phyloP scores from a whole-genome alignment of 1,140 invertebrate genomes.

The Oryctes rhinoceros region DNA sequence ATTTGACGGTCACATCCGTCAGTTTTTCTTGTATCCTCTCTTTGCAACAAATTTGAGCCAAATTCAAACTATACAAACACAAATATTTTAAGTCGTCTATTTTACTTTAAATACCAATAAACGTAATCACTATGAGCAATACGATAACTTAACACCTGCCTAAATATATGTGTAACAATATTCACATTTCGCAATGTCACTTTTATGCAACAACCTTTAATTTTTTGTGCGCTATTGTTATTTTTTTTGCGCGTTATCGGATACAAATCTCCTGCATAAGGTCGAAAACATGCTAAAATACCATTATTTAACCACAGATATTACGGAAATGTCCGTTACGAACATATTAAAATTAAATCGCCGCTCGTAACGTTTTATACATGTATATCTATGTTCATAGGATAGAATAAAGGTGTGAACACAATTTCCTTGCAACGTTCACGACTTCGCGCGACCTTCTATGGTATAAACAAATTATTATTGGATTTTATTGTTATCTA shows the following conservation, averaged over 20 bases:
- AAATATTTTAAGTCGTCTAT: not conserved
- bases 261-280: conserved; percentile 1
- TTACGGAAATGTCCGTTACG: conserved; percentile 20
- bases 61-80: not conserved
- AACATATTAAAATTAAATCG: conserved; percentile 17
- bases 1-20: too few relatives aligned
- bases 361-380: not conserved
- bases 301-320: conserved; percentile 24
- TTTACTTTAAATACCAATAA: too few relatives aligned
- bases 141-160: too few relatives aligned
- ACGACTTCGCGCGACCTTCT: conserved; percentile 17
- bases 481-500: conserved; percentile 30
- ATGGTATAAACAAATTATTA: conserved; percentile 6
- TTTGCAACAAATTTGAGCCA: not conserved
- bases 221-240: not conserved
- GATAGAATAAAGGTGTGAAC: conserved; percentile 13
- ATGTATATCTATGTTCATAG: not conserved
- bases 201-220: not conserved
- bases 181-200: not conserved
- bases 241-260: not conserved
- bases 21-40: too few relatives aligned
- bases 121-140: too few relatives aligned
- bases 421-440: conserved; percentile 21
- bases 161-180: too few relatives aligned
- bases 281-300: conserved; percentile 3